phyloP scores from a whole-genome alignment of 2,113 vertebrate species.

The Theropithecus gelada region DNA sequence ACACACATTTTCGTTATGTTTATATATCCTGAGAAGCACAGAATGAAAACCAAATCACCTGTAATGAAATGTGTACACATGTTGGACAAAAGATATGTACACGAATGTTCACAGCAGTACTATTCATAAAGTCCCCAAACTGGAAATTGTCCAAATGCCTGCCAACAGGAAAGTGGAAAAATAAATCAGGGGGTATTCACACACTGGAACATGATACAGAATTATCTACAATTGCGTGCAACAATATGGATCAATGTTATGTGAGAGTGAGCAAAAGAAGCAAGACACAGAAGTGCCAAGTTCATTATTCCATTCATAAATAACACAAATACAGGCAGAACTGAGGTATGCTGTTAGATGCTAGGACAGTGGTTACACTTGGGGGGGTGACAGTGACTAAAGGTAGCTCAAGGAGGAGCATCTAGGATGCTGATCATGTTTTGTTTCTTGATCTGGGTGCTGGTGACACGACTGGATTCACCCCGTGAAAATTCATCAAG shows the following conservation, averaged over 20 bases:
- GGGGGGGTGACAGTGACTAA: neutral
- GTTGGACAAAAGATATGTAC: neutral
- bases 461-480: neutral
- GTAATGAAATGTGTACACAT: neutral
- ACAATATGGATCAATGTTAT: neutral
- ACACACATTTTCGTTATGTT: neutral
- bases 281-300: neutral
- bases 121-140: neutral
- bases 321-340: neutral
- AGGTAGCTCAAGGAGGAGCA: neutral
- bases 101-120: neutral
- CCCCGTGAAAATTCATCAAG: neutral
- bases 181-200: neutral
- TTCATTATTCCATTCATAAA: neutral
- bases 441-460: neutral
- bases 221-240: neutral
- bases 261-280: neutral
- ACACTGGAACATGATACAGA: neutral
- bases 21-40: slow-evolving; percentile 7
- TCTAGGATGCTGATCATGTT: neutral
- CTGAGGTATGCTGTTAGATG: neutral
- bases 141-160: neutral
- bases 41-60: neutral
- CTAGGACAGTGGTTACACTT: neutral
- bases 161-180: neutral